Base-by-base conservation (phyloP, 2,888 invertebrate species). In the Drosophila multiciliata region DNA sequence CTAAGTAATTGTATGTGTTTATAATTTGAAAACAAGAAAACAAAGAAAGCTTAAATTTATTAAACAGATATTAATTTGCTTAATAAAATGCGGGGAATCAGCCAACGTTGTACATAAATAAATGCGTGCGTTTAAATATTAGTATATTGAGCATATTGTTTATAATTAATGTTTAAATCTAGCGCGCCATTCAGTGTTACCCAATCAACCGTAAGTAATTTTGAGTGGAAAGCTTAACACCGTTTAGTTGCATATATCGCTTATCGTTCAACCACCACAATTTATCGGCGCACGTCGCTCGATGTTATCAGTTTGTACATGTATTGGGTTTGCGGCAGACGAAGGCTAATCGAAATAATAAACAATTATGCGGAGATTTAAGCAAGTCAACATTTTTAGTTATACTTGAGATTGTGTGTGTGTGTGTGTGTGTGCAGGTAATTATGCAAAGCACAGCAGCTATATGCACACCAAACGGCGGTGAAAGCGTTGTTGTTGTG, bases 381-480 rank as follows among this genome's bases (percentile, higher is more conserved):
- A 80, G 67, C 66, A 71, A 71, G 74, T 77, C 52, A 48, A 53
- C 48, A 42, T 53, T 63, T 76, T 62, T 59, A 66, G 49, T 54
- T 67, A 76, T 57, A 33, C 55, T 55, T 63, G 64, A 62, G 57
- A 50, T 67, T 53, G 49, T 53, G 40, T 53, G 67, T 35, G 63
- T 57, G 35, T 49, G n/a, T n/a, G n/a, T n/a, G 55, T 52, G 63
- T 29, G 50, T 49, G 63, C 59, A 59, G 29, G 61, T 78, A 83
- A 83, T 75, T 86, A 83, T 83, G 83, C 83, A 73, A 81, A 80
- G 66, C 72, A 62, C 57, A 71, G 63, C 72, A 68, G 66, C 63
- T 52, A 65, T 69, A 72, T 52, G 63, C 66, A 61, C 71, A 74
- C 48, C 62, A 63, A 67, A 70, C 55, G 48, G 64, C 66, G 80